A percentile compares a stretch with the other conserved stretches of the same genome.
Conservation (phyloP, 2,113 vertebrate species). For the Neopipo cinnamomea region DNA sequence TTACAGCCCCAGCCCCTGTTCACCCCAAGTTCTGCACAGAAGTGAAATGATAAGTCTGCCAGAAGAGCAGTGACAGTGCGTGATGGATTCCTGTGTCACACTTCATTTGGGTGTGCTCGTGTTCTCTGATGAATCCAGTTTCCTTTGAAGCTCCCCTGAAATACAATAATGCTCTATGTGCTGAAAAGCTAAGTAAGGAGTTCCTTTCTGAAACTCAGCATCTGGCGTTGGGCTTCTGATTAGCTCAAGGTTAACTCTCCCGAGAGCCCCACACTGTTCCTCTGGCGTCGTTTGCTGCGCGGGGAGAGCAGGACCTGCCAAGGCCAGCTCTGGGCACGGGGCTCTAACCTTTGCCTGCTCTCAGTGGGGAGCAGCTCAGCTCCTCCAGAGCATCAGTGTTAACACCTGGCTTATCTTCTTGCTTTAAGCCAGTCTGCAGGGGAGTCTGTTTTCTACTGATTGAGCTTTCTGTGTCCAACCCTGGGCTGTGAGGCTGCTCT, state of each 20-base stretch:
- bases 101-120: slow-evolving; percentile 36
- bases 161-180: neutral
- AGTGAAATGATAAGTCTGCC: neutral
- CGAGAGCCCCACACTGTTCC: neutral
- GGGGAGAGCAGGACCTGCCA: neutral
- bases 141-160: slow-evolving; percentile 38
- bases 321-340: neutral
- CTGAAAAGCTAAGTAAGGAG: slow-evolving; percentile 29
- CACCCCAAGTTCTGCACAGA: neutral
- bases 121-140: slow-evolving; percentile 38
- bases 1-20: neutral
- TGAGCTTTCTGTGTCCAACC: neutral
- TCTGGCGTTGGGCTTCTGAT: slow-evolving; percentile 4
- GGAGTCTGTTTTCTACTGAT: neutral
- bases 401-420: slow-evolving; percentile 31
- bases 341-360: slow-evolving; percentile 43
- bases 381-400: neutral
- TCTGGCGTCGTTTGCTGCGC: neutral
- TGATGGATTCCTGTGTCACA: slow-evolving; percentile 50
- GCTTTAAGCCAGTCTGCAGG: slow-evolving; percentile 28
- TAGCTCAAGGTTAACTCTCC: slow-evolving; percentile 27
- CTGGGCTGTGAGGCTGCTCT: neutral
- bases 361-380: slow-evolving; percentile 24
- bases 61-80: neutral
- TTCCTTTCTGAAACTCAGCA: slow-evolving; percentile 30